Evolutionary conservation across 1,140 invertebrate species (phyloP).

Genomic region (Gerris buenoi): DNA sequence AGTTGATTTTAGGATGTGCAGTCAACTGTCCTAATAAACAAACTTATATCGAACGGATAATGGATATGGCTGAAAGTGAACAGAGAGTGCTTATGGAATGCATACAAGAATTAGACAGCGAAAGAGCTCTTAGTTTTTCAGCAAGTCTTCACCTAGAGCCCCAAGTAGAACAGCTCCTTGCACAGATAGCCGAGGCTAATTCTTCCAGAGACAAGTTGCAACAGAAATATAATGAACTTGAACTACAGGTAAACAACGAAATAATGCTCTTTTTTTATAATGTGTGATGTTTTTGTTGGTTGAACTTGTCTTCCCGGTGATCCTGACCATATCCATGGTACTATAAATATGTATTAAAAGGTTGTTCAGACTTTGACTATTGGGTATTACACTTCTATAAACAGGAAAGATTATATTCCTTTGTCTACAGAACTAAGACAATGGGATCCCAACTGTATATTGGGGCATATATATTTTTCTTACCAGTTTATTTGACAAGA

Average conservation of each 20-base stretch:
- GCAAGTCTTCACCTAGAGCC: conserved; percentile 30
- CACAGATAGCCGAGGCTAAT: conserved; percentile 50
- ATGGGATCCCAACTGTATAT: no score
- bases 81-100: conserved; percentile 88
- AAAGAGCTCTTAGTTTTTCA: conserved; percentile 31
- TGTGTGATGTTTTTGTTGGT: no score
- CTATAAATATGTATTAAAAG: no score
- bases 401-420: no score
- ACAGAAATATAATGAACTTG: conserved; percentile 73
- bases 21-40: conserved; percentile 85
- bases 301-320: no score
- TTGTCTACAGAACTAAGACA: no score
- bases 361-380: no score
- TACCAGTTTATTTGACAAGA: no score
- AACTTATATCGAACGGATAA: conserved; percentile 80
- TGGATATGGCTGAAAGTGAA: conserved; percentile 76
- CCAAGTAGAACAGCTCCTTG: conserved; percentile 40
- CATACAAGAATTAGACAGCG: conserved; percentile 75
- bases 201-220: conserved; percentile 66
- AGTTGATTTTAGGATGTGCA: conserved; percentile 84
- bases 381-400: no score
- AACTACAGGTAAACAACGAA: conserved; percentile 49
- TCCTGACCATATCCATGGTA: no score
- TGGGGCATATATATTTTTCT: no score
- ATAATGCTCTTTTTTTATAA: no score